These are phyloP conservation scores for Oryzias celebensis DNA, from an alignment of 2,113 vertebrate species.

Conservation along the genomic window DNA sequence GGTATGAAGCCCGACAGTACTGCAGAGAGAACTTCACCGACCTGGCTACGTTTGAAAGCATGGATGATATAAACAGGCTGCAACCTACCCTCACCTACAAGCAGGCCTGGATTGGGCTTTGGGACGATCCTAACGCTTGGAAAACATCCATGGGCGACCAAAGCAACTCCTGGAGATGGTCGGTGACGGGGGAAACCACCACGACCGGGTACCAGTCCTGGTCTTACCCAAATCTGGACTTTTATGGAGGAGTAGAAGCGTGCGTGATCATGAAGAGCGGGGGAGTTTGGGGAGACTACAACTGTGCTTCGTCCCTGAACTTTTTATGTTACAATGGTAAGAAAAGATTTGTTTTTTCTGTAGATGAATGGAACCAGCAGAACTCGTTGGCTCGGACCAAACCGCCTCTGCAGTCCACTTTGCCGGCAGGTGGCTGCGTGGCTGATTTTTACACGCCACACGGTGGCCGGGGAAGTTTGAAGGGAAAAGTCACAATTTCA, in stretches of 20 bases:
- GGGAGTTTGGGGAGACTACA: accelerated
- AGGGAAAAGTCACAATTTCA: no score
- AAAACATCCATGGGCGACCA: slow-evolving; percentile 1
- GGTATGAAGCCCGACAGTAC: slow-evolving; percentile 9
- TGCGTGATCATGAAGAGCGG: accelerated
- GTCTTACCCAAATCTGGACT: accelerated
- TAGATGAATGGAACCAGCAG: background rate
- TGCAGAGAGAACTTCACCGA: slow-evolving; percentile 28
- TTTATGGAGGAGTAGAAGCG: accelerated
- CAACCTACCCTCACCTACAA: accelerated
- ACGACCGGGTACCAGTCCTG: background rate
- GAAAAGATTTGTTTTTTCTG: background rate
- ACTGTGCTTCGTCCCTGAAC: accelerated
- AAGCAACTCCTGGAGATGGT: slow-evolving; percentile 39
- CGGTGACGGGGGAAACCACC: background rate
- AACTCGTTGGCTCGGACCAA: no score
- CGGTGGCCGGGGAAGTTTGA: no score
- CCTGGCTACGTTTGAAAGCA: slow-evolving; percentile 17
- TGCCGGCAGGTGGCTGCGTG: no score
- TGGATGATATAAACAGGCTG: background rate
- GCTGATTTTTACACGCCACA: no score
- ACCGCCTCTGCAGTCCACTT: no score
- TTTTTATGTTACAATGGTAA: slow-evolving; percentile 32
- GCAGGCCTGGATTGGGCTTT: slow-evolving; percentile 34
- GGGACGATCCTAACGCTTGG: slow-evolving; percentile 21